These are phyloP conservation scores for Chloropsis cyanopogon DNA, from an alignment of 2,113 vertebrate species.

Conservation along the genomic window DNA sequence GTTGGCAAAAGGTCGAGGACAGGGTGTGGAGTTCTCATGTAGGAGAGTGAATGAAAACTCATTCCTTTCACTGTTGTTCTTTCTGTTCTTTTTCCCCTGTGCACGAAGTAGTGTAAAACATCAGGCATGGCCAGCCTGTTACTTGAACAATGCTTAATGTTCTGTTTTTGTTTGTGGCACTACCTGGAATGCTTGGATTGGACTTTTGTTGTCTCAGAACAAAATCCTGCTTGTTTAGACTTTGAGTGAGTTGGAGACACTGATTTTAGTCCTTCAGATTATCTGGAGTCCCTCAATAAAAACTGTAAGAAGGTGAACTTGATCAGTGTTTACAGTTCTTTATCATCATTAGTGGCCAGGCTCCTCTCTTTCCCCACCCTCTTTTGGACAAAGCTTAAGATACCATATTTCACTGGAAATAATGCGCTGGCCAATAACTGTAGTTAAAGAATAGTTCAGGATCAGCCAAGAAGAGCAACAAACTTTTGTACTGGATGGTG, in stretches of 20 bases:
- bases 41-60: neutral
- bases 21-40: constrained; percentile 42
- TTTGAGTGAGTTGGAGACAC: neutral
- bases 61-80: constrained; percentile 7
- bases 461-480: neutral
- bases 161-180: neutral
- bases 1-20: constrained; percentile 27
- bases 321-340: neutral
- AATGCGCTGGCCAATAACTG: neutral
- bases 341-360: neutral
- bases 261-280: neutral
- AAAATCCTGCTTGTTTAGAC: neutral
- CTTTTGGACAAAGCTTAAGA: neutral
- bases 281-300: neutral
- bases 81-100: neutral
- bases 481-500: neutral
- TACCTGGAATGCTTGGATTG: neutral
- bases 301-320: neutral
- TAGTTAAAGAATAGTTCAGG: neutral
- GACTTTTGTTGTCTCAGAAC: neutral
- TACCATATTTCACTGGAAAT: neutral
- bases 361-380: neutral
- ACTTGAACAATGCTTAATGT: neutral
- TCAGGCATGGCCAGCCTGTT: neutral
- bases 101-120: neutral